phyloP scores from a whole-genome alignment of 2,113 vertebrate genomes.

The Clarias batrachus region DNA sequence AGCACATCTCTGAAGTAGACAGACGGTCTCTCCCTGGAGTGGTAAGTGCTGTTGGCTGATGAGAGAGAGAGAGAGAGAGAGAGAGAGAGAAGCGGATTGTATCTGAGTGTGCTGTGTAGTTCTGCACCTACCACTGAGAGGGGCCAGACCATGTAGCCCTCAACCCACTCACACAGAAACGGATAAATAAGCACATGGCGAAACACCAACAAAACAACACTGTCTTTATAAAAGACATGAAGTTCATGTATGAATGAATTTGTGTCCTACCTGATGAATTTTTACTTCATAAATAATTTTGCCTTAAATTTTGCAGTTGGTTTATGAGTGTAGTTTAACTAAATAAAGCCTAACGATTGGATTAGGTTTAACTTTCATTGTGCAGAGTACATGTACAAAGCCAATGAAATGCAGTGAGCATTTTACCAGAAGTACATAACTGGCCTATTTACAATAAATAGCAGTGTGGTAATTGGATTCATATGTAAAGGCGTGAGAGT shows the following conservation, averaged over 20 bases:
- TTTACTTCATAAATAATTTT: background rate
- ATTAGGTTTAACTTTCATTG: too few species aligned
- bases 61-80: background rate
- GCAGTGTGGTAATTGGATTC: too few species aligned
- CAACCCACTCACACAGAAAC: background rate
- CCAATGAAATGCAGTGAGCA: too few species aligned
- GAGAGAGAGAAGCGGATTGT: background rate
- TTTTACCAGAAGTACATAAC: too few species aligned
- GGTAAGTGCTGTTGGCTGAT: conserved; percentile 28
- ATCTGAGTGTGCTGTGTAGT: conserved; percentile 1
- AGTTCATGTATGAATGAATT: background rate
- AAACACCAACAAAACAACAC: background rate
- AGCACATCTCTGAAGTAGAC: conserved; percentile 6
- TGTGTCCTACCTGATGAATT: background rate
- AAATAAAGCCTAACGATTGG: background rate
- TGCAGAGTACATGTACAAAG: too few species aligned
- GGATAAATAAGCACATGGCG: background rate
- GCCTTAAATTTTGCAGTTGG: background rate
- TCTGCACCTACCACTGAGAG: background rate
- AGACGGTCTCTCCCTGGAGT: conserved; percentile 5
- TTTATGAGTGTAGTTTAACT: background rate
- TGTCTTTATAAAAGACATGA: background rate
- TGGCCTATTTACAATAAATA: too few species aligned
- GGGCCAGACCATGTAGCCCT: background rate
- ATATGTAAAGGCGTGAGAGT: too few species aligned